Percentiles rank a stretch among this genome's conserved stretches.
phyloP scores from a whole-genome alignment of 2,888 invertebrate genomes.

The Lumbricus terrestris region DNA sequence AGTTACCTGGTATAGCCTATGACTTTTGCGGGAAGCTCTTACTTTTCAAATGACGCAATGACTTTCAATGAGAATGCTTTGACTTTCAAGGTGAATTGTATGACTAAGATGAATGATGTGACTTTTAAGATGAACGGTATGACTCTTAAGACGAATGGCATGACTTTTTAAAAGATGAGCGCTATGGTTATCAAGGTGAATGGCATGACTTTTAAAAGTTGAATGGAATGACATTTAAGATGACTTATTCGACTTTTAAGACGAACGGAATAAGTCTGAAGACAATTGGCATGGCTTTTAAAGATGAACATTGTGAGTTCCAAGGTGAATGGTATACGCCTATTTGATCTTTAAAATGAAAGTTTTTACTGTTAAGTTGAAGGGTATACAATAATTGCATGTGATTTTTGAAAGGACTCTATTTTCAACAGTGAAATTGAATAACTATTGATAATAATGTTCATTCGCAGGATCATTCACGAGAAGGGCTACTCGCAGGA shows the following conservation, averaged over 20 bases:
- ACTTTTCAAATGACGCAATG: too few species aligned
- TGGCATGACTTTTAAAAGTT: background rate
- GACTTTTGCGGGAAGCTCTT: too few species aligned
- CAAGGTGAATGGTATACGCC: background rate
- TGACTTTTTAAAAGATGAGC: background rate
- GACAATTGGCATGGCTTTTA: too few species aligned
- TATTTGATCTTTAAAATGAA: background rate
- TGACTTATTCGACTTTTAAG: too few species aligned
- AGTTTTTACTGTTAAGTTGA: too few species aligned
- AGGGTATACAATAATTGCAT: too few species aligned
- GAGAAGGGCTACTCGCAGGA: constrained; percentile 25
- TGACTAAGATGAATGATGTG: background rate
- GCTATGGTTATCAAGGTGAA: too few species aligned
- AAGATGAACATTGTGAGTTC: background rate
- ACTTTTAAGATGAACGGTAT: background rate
- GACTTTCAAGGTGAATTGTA: too few species aligned
- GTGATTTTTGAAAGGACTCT: background rate
- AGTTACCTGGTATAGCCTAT: too few species aligned
- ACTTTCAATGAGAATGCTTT: too few species aligned
- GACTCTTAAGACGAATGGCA: background rate
- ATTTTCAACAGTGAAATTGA: background rate
- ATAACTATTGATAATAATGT: background rate
- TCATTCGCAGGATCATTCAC: constrained; percentile 18
- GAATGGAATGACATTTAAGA: too few species aligned
- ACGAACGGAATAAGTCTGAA: too few species aligned